These are phyloP conservation scores for Corythornis cristatus DNA, from an alignment of 2,113 vertebrate species.

Conservation along the genomic window DNA sequence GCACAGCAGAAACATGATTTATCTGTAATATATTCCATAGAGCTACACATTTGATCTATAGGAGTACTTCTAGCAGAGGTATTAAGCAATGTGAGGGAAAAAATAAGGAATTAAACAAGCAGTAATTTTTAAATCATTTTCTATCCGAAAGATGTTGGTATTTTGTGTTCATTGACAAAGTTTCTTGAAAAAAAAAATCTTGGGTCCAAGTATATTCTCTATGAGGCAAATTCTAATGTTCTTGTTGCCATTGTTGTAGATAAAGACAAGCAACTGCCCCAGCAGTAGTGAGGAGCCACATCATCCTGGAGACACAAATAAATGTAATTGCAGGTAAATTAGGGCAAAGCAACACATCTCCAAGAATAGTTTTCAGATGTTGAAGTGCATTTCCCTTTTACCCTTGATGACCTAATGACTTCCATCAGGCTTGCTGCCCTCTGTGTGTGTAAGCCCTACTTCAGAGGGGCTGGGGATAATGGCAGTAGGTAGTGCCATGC, in stretches of 20 bases:
- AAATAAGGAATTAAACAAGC: not conserved
- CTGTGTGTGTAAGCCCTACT: not conserved
- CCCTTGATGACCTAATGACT: fast-evolving
- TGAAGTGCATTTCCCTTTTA: not conserved
- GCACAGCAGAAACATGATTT: not conserved
- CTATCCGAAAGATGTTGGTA: not conserved
- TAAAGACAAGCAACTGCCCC: not conserved
- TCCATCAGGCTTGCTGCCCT: not conserved
- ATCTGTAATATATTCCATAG: not conserved
- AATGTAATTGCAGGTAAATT: not conserved
- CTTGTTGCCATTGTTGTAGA: not conserved
- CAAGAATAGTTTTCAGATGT: not conserved
- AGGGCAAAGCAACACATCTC: not conserved
- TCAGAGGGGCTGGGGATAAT: not conserved
- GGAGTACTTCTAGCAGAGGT: not conserved
- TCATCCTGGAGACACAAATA: not conserved
- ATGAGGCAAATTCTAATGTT: not conserved
- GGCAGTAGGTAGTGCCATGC: not conserved
- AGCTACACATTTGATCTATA: not conserved
- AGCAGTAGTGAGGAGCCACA: not conserved
- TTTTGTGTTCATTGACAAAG: not conserved
- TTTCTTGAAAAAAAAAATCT: not conserved
- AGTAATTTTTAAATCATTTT: not conserved
- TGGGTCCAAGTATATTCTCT: not conserved
- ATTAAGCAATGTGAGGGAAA: not conserved